phyloP scores from a whole-genome alignment of 2,797 vertebrate genomes.

The Anas bernieri region DNA sequence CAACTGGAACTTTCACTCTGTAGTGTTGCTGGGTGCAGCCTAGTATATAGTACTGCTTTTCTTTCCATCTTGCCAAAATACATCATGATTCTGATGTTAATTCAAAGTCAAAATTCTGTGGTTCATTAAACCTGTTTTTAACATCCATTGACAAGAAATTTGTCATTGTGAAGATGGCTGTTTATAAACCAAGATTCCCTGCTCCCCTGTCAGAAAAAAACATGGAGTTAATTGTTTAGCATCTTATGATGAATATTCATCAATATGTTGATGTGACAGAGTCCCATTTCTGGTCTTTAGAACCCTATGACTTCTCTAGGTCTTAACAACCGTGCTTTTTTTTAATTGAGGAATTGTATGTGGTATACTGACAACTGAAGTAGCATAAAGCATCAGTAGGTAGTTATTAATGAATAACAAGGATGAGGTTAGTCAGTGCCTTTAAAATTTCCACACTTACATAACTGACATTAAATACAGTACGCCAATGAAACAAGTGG shows the following conservation, averaged over 20 bases:
- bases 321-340: conserved; percentile 20
- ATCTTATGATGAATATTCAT: conserved; percentile 78
- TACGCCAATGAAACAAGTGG: accelerated
- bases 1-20: conserved; percentile 79
- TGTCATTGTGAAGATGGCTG: conserved; percentile 75
- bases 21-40: conserved; percentile 72
- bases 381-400: not conserved
- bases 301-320: conserved; percentile 32
- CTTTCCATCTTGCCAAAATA: conserved; percentile 80
- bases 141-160: conserved; percentile 76
- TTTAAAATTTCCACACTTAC: not conserved
- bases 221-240: conserved; percentile 74
- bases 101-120: conserved; percentile 76
- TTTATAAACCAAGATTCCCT: conserved; percentile 76
- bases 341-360: not conserved
- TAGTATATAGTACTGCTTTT: conserved; percentile 78
- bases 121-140: conserved; percentile 80
- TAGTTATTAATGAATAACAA: not conserved
- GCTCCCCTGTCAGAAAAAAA: conserved; percentile 74
- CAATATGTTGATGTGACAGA: conserved; percentile 71
- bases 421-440: not conserved
- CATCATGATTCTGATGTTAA: conserved; percentile 82
- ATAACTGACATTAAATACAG: not conserved
- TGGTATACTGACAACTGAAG: not conserved
- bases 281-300: conserved; percentile 61